Percentiles rank a stretch among this genome's conserved stretches.
Evolutionary conservation across 1,140 invertebrate genomes (phyloP).

Genomic region (Cotesia typhae): DNA sequence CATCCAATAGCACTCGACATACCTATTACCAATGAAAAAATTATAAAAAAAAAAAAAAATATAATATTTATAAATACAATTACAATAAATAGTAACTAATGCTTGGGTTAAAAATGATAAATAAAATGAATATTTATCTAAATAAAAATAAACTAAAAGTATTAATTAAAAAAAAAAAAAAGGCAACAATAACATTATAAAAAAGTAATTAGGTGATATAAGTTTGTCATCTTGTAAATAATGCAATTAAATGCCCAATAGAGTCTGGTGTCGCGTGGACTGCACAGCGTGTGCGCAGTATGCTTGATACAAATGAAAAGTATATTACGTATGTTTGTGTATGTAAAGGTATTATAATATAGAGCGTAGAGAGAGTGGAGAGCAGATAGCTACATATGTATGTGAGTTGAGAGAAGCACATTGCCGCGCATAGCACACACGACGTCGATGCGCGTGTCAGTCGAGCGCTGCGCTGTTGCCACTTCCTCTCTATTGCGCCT

Average conservation of each 20-base stretch:
- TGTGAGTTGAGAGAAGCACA: constrained; percentile 1
- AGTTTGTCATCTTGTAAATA: constrained; percentile 15
- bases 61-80: neutral
- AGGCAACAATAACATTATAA: neutral
- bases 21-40: constrained; percentile 30
- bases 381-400: neutral
- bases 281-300: constrained; percentile 40
- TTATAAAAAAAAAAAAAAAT: neutral
- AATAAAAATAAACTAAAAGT: neutral
- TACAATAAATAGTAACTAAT: neutral
- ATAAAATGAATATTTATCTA: too few relatives aligned
- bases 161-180: constrained; percentile 1
- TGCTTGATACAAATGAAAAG: constrained; percentile 29
- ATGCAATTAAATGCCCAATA: constrained; percentile 45
- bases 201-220: neutral
- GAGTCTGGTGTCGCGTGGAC: constrained; percentile 47
- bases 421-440: constrained; percentile 25
- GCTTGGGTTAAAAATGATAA: too few relatives aligned
- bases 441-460: constrained; percentile 37
- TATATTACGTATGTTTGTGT: neutral
- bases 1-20: constrained; percentile 51
- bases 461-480: constrained; percentile 56
- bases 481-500: constrained; percentile 52
- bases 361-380: neutral
- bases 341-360: too few relatives aligned